Percentiles rank a stretch among this genome's conserved stretches.
Conservation (phyloP, 1,140 invertebrate species). For the Agrilus planipennis region DNA sequence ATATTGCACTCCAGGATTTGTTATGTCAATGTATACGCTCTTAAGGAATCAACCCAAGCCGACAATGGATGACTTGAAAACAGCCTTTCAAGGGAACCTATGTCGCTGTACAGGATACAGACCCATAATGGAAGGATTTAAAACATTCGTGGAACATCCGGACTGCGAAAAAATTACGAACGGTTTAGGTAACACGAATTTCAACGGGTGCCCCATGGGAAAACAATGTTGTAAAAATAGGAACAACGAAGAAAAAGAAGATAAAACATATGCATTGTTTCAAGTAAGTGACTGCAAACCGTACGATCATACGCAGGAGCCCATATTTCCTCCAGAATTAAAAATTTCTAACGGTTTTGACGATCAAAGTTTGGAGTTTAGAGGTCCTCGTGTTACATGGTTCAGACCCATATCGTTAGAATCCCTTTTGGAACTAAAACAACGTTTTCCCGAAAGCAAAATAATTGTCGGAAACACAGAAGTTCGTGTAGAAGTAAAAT, state of each 20-base stretch:
- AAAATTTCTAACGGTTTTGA: constrained; percentile 54
- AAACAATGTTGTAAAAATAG: constrained; percentile 44
- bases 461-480: constrained; percentile 92
- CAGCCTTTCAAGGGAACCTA: constrained; percentile 82
- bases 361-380: constrained; percentile 53
- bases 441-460: constrained; percentile 59
- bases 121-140: constrained; percentile 80
- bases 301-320: constrained; percentile 77
- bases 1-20: constrained; percentile 84
- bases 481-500: constrained; percentile 86
- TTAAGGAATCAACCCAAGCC: constrained; percentile 53
- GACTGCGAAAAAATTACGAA: constrained; percentile 50
- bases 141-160: constrained; percentile 56
- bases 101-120: constrained; percentile 86
- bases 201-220: constrained; percentile 43
- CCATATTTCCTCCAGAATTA: constrained; percentile 87
- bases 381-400: constrained; percentile 63
- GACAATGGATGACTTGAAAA: constrained; percentile 61
- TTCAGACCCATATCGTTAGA: constrained; percentile 59
- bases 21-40: constrained; percentile 89
- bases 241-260: constrained; percentile 27
- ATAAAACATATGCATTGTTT: constrained; percentile 41
- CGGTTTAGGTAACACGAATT: constrained; percentile 21
- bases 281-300: constrained; percentile 48
- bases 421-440: constrained; percentile 66